Percentiles rank a stretch among this genome's conserved stretches.
These are phyloP conservation scores for Oryctolagus cuniculus DNA, from an alignment of 2,113 vertebrate species.

Conservation along the genomic window mOryCun1.1 NC_091437.1:13211001-13211500, in stretches of 20 bases:
- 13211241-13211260: background rate
- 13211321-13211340: background rate
- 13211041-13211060: background rate
- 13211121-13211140: slow-evolving; percentile 1
- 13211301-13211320: background rate
- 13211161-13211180: background rate
- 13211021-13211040: background rate
- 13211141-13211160: background rate
- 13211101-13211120: background rate
- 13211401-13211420: slow-evolving; percentile 29
- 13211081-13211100: background rate
- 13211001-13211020: background rate
- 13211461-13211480: background rate
- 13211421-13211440: background rate
- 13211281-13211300: slow-evolving; percentile 14
- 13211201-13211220: slow-evolving; percentile 16
- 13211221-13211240: slow-evolving; percentile 58
- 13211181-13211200: background rate
- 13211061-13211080: background rate
- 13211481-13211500: background rate
- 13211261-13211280: slow-evolving; percentile 9
- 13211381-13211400: slow-evolving; percentile 1
- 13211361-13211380: background rate
- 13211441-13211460: background rate
- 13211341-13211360: background rate